These are phyloP conservation scores for Crypturellus tataupa DNA, from an alignment of 2,797 vertebrate genomes.

Conservation along the genomic window DNA sequence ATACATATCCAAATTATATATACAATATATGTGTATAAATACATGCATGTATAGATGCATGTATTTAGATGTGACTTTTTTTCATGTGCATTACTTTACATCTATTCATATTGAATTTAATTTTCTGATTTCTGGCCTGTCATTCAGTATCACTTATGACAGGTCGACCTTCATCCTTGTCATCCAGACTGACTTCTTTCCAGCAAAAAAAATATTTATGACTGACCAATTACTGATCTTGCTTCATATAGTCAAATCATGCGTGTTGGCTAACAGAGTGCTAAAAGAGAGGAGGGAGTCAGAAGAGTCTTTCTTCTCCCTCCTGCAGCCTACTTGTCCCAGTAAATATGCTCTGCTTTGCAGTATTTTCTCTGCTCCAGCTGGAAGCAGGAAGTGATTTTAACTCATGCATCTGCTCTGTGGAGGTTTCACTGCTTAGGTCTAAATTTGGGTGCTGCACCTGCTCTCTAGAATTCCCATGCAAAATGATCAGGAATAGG, in stretches of 20 bases:
- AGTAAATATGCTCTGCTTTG: not conserved
- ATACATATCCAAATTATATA: no score
- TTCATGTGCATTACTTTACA: not conserved
- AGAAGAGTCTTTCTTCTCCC: not conserved
- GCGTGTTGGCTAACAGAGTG: not conserved
- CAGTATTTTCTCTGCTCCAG: not conserved
- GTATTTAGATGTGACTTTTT: not conserved
- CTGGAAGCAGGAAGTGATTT: not conserved
- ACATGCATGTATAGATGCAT: not conserved
- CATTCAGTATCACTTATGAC: not conserved
- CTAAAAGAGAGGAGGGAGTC: not conserved
- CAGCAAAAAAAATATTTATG: not conserved
- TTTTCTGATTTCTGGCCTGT: not conserved
- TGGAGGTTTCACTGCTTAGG: not conserved
- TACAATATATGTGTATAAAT: no score
- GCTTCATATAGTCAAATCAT: accelerated
- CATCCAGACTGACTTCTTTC: not conserved
- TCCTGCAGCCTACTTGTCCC: not conserved
- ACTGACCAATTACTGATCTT: not conserved
- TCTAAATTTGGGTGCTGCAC: not conserved
- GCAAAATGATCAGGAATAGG: not conserved
- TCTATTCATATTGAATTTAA: not conserved
- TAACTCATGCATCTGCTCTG: not conserved
- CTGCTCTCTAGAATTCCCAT: not conserved
- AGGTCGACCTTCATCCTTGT: not conserved